These are phyloP conservation scores for Sebastolobus alascanus DNA, from an alignment of 2,797 vertebrate species.

Conservation along the genomic window DNA sequence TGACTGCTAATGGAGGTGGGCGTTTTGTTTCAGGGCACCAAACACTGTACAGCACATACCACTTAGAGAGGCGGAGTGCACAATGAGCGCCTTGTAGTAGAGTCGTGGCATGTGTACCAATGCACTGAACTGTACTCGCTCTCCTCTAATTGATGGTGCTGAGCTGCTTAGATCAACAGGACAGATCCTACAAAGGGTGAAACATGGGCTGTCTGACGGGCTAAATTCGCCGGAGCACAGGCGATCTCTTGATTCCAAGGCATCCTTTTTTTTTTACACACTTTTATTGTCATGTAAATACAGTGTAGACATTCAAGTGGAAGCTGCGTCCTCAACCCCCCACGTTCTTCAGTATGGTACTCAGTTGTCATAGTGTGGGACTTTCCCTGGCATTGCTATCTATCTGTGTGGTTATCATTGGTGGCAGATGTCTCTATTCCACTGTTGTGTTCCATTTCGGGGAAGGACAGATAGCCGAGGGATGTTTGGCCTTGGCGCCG, in stretches of 20 bases:
- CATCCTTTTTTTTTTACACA: slow-evolving; percentile 31
- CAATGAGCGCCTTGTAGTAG: slow-evolving; percentile 83
- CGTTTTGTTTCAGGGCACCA: slow-evolving; percentile 77
- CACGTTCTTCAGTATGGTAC: slow-evolving; percentile 21
- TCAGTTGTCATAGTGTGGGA: slow-evolving; percentile 56
- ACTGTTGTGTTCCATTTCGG: slow-evolving; percentile 72
- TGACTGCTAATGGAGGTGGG: slow-evolving; percentile 80
- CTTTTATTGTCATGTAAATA: slow-evolving; percentile 64
- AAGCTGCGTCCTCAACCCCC: background rate
- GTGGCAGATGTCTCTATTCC: slow-evolving; percentile 69
- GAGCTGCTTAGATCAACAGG: slow-evolving; percentile 75
- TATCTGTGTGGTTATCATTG: slow-evolving; percentile 65
- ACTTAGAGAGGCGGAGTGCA: slow-evolving; percentile 78
- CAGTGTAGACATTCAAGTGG: slow-evolving; percentile 16
- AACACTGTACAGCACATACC: slow-evolving; percentile 76
- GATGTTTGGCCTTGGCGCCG: slow-evolving; percentile 74
- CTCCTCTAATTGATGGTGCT: slow-evolving; percentile 79
- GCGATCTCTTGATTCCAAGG: slow-evolving; percentile 41
- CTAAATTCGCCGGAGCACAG: slow-evolving; percentile 26
- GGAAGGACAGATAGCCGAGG: slow-evolving; percentile 70
- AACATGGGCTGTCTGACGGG: slow-evolving; percentile 63
- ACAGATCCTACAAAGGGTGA: slow-evolving; percentile 70
- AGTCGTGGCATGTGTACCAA: slow-evolving; percentile 76
- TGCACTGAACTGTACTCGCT: slow-evolving; percentile 77
- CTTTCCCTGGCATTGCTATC: slow-evolving; percentile 60